Evolutionary conservation across 1,140 invertebrate genomes (phyloP).

Genomic region (Triops longicaudatus): DNA sequence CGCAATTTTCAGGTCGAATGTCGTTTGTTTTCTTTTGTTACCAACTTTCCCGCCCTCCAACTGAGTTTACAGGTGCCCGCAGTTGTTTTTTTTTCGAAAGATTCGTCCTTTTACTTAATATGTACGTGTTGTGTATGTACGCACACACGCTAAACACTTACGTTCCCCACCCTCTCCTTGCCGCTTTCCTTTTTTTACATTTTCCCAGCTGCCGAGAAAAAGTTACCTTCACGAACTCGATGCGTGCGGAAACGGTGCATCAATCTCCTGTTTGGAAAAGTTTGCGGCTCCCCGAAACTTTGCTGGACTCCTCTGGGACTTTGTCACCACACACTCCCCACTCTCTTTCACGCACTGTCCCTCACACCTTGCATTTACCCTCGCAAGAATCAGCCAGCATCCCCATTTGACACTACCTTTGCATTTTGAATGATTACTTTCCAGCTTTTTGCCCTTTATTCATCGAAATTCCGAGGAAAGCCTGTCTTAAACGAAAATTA

Average conservation of each 20-base stretch:
- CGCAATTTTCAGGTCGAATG: too few species aligned
- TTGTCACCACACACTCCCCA: neutral
- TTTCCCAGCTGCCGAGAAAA: neutral
- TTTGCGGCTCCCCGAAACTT: neutral
- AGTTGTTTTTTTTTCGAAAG: too few species aligned
- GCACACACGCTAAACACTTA: neutral
- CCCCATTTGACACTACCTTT: too few species aligned
- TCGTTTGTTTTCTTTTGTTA: too few species aligned
- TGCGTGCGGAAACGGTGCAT: conserved; percentile 4
- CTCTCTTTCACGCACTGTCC: neutral
- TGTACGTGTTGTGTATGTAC: neutral
- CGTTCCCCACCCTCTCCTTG: neutral
- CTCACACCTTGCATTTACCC: neutral
- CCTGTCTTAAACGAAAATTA: too few species aligned
- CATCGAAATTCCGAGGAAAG: too few species aligned
- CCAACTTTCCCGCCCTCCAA: too few species aligned
- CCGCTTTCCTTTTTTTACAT: neutral
- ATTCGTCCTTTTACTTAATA: too few species aligned
- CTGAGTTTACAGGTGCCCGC: too few species aligned
- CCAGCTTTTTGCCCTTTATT: too few species aligned
- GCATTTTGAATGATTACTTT: too few species aligned
- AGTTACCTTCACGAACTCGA: neutral
- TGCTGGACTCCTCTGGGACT: neutral
- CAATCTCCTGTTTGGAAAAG: neutral
- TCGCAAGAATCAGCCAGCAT: neutral